phyloP scores from a whole-genome alignment of 2,113 vertebrate genomes.

The Ochotona princeps region DNA sequence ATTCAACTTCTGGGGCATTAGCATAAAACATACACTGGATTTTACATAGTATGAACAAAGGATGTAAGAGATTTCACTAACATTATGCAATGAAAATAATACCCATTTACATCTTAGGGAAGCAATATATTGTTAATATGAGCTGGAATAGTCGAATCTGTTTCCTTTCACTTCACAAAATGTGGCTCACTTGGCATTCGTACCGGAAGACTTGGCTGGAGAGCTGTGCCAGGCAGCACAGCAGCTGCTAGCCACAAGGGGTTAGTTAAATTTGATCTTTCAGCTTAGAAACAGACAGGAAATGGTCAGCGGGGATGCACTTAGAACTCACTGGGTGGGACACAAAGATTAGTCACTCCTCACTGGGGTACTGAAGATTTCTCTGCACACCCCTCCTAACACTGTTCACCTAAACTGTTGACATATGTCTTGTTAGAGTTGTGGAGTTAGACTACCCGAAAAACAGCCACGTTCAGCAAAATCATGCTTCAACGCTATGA shows the following conservation, averaged over 20 bases:
- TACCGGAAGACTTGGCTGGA: rapidly evolving
- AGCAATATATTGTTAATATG: not conserved
- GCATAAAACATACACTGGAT: not conserved
- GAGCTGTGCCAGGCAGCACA: not conserved
- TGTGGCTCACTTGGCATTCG: not conserved
- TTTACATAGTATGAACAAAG: not conserved
- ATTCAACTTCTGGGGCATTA: not conserved
- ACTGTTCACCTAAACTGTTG: too few relatives aligned
- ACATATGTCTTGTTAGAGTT: too few relatives aligned
- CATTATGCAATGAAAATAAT: not conserved
- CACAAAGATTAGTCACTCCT: too few relatives aligned
- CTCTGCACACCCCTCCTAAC: too few relatives aligned
- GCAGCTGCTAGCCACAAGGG: not conserved
- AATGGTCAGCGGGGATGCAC: too few relatives aligned
- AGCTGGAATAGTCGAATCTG: not conserved
- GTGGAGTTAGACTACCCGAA: too few relatives aligned
- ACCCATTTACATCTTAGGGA: not conserved
- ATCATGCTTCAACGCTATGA: too few relatives aligned
- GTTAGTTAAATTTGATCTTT: not conserved
- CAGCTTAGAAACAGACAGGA: too few relatives aligned
- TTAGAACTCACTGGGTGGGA: too few relatives aligned
- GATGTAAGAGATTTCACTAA: not conserved
- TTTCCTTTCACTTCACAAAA: constrained; percentile 24
- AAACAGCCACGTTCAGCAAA: too few relatives aligned
- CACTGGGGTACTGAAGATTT: too few relatives aligned